Evolutionary conservation across 2,797 vertebrate genomes (phyloP).

Genomic region (Ataeniobius toweri): DNA sequence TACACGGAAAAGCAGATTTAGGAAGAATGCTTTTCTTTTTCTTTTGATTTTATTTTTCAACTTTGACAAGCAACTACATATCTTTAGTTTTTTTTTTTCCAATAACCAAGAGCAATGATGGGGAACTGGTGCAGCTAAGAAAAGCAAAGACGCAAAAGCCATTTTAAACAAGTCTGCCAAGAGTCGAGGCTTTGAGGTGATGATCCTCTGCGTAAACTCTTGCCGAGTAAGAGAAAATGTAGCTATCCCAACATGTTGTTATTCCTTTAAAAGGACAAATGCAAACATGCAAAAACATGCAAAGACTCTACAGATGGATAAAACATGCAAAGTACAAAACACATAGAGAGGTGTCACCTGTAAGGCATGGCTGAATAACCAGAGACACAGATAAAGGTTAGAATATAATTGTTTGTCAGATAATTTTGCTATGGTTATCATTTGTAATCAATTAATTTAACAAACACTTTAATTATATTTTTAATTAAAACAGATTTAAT

Average conservation of each 20-base stretch:
- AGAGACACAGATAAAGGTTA: not conserved
- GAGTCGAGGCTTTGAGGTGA: not conserved
- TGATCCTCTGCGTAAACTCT: not conserved
- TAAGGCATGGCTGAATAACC: constrained; percentile 43
- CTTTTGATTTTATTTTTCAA: not conserved
- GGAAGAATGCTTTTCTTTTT: not conserved
- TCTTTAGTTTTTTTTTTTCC: no score
- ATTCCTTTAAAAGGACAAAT: constrained; percentile 21
- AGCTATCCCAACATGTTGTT: constrained; percentile 17
- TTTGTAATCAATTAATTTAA: not conserved
- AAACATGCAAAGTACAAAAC: constrained; percentile 52
- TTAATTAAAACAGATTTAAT: not conserved
- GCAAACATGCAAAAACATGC: constrained; percentile 44
- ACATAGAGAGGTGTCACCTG: constrained; percentile 31
- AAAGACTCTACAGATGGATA: constrained; percentile 24
- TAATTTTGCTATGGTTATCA: not conserved
- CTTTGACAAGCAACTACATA: not conserved
- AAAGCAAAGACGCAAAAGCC: not conserved
- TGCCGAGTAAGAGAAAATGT: not conserved
- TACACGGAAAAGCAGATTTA: not conserved
- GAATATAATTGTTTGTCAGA: not conserved
- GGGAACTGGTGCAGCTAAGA: no score
- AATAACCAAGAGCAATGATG: no score
- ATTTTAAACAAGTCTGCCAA: not conserved
- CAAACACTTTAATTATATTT: not conserved